Evolutionary conservation across 2,888 invertebrate species (phyloP).

Genomic region (Chromoteleia sp.): DNA sequence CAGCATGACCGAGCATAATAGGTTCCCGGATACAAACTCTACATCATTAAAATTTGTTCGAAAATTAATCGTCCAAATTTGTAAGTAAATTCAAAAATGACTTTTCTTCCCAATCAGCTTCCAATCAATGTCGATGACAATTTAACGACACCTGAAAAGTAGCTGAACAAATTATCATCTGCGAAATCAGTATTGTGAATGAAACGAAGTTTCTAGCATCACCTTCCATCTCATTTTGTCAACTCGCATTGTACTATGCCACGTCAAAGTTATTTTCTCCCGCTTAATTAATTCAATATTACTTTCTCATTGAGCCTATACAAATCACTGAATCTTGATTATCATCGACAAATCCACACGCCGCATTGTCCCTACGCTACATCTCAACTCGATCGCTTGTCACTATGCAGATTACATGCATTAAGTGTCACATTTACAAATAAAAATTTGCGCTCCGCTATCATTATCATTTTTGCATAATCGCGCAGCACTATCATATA

Average conservation of each 20-base stretch:
- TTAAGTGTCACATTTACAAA: constrained; percentile 7
- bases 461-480: constrained; percentile 42
- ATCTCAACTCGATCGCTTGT: constrained; percentile 23
- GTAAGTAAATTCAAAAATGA: too few relatives aligned
- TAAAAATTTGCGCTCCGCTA: not conserved
- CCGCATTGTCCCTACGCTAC: constrained; percentile 10
- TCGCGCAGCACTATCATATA: not conserved
- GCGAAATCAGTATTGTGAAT: constrained; percentile 23
- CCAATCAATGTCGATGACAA: not conserved
- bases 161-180: constrained; percentile 2
- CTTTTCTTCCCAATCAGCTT: too few relatives aligned
- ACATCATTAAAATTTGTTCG: constrained; percentile 33
- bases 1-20: constrained; percentile 12
- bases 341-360: constrained; percentile 23
- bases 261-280: constrained; percentile 25
- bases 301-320: constrained; percentile 33
- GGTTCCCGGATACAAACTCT: not conserved
- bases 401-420: constrained; percentile 16
- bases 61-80: too few relatives aligned
- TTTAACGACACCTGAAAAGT: constrained; percentile 5
- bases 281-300: constrained; percentile 39
- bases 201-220: constrained; percentile 1
- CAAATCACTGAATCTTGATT: constrained; percentile 31
- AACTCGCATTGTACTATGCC: constrained; percentile 2
- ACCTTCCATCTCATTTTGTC: constrained; percentile 15